These are phyloP conservation scores for Drosophila murphyi DNA, from an alignment of 1,140 invertebrate species.

Conservation along the genomic window DNA sequence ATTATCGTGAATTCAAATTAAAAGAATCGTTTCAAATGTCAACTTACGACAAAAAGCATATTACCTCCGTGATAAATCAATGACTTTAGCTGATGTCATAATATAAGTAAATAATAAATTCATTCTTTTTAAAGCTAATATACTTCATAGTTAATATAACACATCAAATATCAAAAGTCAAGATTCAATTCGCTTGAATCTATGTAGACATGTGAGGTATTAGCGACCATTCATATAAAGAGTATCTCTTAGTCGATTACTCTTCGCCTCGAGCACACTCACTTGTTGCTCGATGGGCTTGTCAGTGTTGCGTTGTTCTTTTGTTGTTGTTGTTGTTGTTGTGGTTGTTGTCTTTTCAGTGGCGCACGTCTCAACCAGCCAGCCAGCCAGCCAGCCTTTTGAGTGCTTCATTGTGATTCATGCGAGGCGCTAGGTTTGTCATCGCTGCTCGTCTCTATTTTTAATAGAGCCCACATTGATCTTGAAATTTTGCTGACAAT, in stretches of 20 bases:
- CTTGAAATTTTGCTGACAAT: conserved; percentile 70
- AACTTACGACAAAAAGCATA: no score
- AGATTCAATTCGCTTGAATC: no score
- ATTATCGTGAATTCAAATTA: no score
- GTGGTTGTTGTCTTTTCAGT: conserved; percentile 11
- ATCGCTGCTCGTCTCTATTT: conserved; percentile 21
- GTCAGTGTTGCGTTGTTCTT: conserved; percentile 14
- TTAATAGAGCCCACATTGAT: conserved; percentile 68
- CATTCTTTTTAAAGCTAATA: no score
- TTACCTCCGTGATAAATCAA: no score
- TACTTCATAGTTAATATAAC: no score
- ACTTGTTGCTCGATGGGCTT: conserved; percentile 18
- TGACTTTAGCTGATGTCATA: no score
- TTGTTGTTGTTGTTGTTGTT: conserved; percentile 22
- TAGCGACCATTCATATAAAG: not conserved
- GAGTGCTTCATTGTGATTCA: conserved; percentile 73
- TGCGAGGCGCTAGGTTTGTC: conserved; percentile 18
- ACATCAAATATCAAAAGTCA: no score
- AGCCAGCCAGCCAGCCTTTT: conserved; percentile 3
- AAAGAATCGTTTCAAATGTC: no score
- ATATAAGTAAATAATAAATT: no score
- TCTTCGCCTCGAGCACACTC: not conserved
- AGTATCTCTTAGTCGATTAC: not conserved
- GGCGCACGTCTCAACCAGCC: conserved; percentile 12
- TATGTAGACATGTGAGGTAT: no score